Conservation (phyloP, 2,888 invertebrate genomes). For the Philereme vetulata region DNA sequence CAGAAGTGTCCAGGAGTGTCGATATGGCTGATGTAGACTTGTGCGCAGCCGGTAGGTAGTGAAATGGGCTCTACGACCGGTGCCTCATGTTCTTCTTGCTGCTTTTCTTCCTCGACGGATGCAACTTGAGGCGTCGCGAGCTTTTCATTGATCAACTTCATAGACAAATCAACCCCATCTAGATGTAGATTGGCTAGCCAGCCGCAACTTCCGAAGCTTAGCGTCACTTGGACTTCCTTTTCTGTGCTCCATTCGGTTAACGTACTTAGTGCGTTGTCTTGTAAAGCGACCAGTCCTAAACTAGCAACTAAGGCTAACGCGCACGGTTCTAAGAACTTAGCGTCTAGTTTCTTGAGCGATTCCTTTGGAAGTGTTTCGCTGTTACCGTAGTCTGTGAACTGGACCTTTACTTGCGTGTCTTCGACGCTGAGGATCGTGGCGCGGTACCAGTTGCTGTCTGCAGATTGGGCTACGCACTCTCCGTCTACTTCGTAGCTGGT, state of each 20-base stretch:
- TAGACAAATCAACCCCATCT: conserved; percentile 78
- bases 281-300: too few relatives aligned
- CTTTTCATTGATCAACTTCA: conserved; percentile 73
- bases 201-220: conserved; percentile 78
- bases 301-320: too few relatives aligned
- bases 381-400: too few relatives aligned
- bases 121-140: conserved; percentile 62
- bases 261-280: conserved; percentile 68
- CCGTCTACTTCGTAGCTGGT: conserved; percentile 74
- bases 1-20: conserved; percentile 91
- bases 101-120: conserved; percentile 46
- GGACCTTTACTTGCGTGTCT: too few relatives aligned
- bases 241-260: conserved; percentile 73
- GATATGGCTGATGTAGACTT: conserved; percentile 87
- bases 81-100: conserved; percentile 36
- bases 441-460: too few relatives aligned
- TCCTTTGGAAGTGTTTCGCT: too few relatives aligned
- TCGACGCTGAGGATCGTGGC: too few relatives aligned
- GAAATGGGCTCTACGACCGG: conserved; percentile 57
- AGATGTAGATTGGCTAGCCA: conserved; percentile 83
- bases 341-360: too few relatives aligned
- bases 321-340: too few relatives aligned
- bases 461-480: conserved; percentile 86
- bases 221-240: conserved; percentile 79
- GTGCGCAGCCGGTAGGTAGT: conserved; percentile 64